Evolutionary conservation across 2,888 invertebrate genomes (phyloP).

Genomic region (Ametastegia equiseti): DNA sequence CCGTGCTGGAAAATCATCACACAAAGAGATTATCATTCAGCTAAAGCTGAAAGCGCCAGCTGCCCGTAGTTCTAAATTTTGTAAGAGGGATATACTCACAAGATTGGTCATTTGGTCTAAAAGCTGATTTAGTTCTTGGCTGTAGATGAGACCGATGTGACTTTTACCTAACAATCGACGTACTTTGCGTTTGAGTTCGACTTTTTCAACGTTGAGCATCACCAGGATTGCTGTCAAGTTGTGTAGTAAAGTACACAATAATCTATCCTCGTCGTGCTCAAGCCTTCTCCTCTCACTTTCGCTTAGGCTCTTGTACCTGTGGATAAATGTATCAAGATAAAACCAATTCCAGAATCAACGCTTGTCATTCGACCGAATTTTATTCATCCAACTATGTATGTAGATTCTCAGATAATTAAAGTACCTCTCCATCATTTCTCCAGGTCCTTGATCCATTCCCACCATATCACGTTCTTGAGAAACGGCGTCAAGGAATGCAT

Average conservation of each 20-base stretch:
- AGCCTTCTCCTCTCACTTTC: slow-evolving; percentile 95
- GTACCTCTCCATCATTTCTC: slow-evolving; percentile 97
- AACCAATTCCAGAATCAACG: not conserved
- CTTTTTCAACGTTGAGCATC: slow-evolving; percentile 91
- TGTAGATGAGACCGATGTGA: slow-evolving; percentile 98
- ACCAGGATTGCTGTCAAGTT: slow-evolving; percentile 98
- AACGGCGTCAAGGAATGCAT: slow-evolving; percentile 98
- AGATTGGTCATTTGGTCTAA: slow-evolving; percentile 96
- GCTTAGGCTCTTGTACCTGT: slow-evolving; percentile 91
- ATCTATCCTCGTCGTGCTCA: slow-evolving; percentile 98
- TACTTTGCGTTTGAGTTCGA: slow-evolving; percentile 90
- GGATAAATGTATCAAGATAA: slow-evolving; percentile 44
- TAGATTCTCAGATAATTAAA: not conserved
- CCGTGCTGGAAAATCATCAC: slow-evolving; percentile 85
- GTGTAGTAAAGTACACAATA: slow-evolving; percentile 96
- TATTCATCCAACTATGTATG: not conserved
- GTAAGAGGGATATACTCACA: slow-evolving; percentile 85
- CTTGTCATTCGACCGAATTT: not conserved
- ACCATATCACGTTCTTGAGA: slow-evolving; percentile 98
- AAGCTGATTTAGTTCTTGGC: slow-evolving; percentile 97
- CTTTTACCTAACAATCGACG: slow-evolving; percentile 97
- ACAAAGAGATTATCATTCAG: slow-evolving; percentile 7
- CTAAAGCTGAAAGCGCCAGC: no score
- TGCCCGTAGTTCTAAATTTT: no score
- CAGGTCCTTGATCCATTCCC: slow-evolving; percentile 99